Evolutionary conservation across 2,888 invertebrate species (phyloP), one percentile per base, ranked within the genome.

Genomic region (Torymus aiolomorphi): DNA sequence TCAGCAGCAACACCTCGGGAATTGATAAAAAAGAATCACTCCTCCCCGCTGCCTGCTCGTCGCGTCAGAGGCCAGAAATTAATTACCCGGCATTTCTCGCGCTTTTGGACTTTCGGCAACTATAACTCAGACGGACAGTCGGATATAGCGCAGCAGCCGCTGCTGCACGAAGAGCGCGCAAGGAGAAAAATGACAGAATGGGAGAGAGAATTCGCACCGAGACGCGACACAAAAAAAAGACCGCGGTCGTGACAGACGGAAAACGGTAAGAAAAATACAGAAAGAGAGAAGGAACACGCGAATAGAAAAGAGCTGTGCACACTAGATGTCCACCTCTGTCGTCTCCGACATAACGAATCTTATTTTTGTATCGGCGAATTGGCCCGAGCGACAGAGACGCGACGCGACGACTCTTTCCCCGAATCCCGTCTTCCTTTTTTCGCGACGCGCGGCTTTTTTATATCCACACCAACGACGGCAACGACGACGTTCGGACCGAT

Each of bases 361-460:
- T 80, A 80, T 80, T 77, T 80, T 80, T 77, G 80, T 77, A 80
- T 80, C 74, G 66, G 73, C 42, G 80, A 80, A 77, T 74, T 77
- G 77, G 80, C 77, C 70, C 74, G 74, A 70, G 24, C 18, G 63
- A 24, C 14, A 61, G 56, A 73, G 57, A 31, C 49, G 61, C 31
- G n/a, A 14, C 16, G 2, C 20, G 20, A 20, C 20, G 20, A 20
- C n/a, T 57, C 52, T 75, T 70, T 49, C 59, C 51, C 54, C 61
- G 59, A 80, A 75, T 24, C 52, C 13, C 5, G 8, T 52, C 51
- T 57, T 20, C 13, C 12, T 56, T n/a, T 20, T 63, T 63, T 24
- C 57, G n/a, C 42, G 42, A 42, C 57, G 11, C 8, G 20, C 57
- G 51, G 49, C 49, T 71, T 61, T 16, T 59, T 24, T 24, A 52